A percentile compares a stretch with the other conserved stretches of the same genome.
Evolutionary conservation across 2,797 vertebrate genomes (phyloP).

Genomic region (Macrochelys suwanniensis): DNA sequence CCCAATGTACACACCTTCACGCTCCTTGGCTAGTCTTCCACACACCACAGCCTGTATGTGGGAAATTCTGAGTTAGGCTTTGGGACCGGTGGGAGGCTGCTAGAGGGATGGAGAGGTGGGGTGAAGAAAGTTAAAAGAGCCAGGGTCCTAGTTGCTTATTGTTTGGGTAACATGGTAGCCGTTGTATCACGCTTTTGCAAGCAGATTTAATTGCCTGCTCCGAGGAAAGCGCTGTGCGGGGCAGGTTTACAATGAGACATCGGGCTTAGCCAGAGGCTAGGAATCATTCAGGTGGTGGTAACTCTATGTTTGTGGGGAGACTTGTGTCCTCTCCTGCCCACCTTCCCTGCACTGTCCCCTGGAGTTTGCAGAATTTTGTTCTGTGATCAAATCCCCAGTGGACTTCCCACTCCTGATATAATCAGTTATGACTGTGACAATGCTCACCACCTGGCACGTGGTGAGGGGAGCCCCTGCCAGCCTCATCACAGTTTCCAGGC

Average conservation of each 20-base stretch:
- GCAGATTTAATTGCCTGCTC: not conserved
- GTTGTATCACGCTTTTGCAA: too few species aligned
- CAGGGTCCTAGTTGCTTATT: not conserved
- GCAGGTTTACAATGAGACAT: not conserved
- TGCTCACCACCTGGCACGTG: slow-evolving; percentile 8
- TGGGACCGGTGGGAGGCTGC: not conserved
- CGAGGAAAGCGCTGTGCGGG: not conserved
- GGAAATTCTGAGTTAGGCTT: not conserved
- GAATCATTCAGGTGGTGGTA: not conserved
- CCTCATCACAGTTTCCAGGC: not conserved
- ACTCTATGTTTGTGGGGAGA: not conserved
- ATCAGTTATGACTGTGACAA: slow-evolving; percentile 32
- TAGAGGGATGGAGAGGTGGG: not conserved
- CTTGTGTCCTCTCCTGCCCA: not conserved
- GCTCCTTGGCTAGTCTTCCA: not conserved
- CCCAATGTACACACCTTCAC: not conserved
- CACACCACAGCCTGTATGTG: not conserved
- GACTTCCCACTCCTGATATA: slow-evolving; percentile 25
- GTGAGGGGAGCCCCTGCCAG: not conserved
- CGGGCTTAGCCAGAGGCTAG: too few species aligned
- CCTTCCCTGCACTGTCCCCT: not conserved
- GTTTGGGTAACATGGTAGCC: not conserved
- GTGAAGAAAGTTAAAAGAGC: not conserved
- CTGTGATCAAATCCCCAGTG: slow-evolving; percentile 7
- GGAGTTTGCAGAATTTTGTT: slow-evolving; percentile 9